These are phyloP conservation scores for Clunio marinus DNA, from an alignment of 2,888 invertebrate genomes.

Conservation along the genomic window DNA sequence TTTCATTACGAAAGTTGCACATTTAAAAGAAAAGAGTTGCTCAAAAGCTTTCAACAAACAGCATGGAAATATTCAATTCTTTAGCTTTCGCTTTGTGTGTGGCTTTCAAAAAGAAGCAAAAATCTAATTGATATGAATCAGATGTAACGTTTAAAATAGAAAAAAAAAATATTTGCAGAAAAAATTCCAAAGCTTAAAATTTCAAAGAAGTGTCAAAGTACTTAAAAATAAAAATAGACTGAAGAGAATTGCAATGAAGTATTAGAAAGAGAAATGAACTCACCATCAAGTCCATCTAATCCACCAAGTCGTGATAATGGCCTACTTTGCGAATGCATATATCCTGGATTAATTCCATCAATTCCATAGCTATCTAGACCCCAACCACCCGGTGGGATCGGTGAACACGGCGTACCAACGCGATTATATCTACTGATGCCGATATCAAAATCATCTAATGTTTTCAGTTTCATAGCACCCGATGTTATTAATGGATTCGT, in stretches of 20 bases:
- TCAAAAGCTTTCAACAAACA: no score
- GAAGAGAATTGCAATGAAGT: not conserved
- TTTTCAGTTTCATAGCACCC: slow-evolving; percentile 64
- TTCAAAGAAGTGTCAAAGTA: not conserved
- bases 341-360: slow-evolving; percentile 58
- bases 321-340: slow-evolving; percentile 58
- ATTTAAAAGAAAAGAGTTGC: no score
- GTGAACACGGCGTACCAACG: slow-evolving; percentile 61
- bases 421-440: slow-evolving; percentile 60
- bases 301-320: slow-evolving; percentile 55
- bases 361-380: slow-evolving; percentile 60
- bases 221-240: not conserved
- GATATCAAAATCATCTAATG: slow-evolving; percentile 68
- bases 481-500: slow-evolving; percentile 63
- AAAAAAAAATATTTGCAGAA: not conserved
- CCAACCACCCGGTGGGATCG: slow-evolving; percentile 58
- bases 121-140: no score
- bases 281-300: slow-evolving; percentile 49
- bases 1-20: no score
- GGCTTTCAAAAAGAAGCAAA: not conserved
- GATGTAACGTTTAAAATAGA: no score
- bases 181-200: not conserved
- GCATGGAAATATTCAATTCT: no score
- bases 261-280: slow-evolving; percentile 41
- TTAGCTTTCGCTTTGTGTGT: no score